Evolutionary conservation across 2,797 vertebrate species (phyloP).

Genomic region (Eulemur albifrons): DNA sequence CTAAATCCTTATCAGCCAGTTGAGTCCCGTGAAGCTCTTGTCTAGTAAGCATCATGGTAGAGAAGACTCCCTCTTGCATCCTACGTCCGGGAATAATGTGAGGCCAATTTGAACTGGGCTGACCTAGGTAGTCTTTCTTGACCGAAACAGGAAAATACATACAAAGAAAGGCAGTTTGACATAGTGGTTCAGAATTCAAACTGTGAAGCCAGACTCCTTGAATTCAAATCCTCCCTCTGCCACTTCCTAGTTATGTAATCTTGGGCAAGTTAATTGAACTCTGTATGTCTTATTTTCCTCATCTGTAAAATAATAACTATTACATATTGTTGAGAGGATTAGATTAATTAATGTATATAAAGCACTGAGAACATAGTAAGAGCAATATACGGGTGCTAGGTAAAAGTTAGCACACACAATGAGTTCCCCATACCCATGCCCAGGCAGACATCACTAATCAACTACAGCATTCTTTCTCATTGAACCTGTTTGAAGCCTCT

Average conservation of each 20-base stretch:
- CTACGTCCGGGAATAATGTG: not conserved
- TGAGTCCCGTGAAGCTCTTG: not conserved
- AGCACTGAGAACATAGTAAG: not conserved
- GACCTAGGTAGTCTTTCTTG: not conserved
- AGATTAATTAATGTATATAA: not conserved
- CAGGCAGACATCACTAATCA: not conserved
- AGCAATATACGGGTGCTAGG: not conserved
- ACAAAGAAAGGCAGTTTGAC: not conserved
- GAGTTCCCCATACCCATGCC: not conserved
- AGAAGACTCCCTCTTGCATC: not conserved
- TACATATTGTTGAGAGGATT: not conserved
- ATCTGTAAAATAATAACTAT: not conserved
- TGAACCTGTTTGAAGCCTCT: not conserved
- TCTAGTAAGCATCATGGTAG: not conserved
- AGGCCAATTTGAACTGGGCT: not conserved
- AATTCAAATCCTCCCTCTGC: not conserved
- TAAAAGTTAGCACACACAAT: not conserved
- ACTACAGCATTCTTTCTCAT: not conserved
- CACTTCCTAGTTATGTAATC: not conserved
- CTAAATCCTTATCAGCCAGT: not conserved
- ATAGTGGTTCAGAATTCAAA: not conserved
- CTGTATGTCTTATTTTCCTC: not conserved
- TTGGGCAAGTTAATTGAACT: not conserved
- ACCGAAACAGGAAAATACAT: not conserved
- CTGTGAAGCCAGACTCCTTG: not conserved